Evolutionary conservation across 2,797 vertebrate species (phyloP).

Genomic region (Amphiprion clarkii): DNA sequence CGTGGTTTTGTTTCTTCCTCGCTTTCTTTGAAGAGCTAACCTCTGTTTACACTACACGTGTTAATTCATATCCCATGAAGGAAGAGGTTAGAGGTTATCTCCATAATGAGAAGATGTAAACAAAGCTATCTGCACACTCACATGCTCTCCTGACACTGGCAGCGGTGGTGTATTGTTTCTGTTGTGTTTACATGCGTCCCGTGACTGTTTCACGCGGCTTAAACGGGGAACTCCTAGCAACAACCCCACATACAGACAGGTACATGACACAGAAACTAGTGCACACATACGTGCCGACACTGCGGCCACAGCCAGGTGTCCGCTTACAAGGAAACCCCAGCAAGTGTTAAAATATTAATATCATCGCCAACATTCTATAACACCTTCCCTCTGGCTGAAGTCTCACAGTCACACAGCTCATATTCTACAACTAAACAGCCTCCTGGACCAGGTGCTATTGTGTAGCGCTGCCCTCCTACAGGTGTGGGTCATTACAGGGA

Average conservation of each 20-base stretch:
- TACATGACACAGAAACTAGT: slow-evolving; percentile 12
- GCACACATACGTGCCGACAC: neutral
- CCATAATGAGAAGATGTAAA: slow-evolving; percentile 50
- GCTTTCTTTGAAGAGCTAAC: slow-evolving; percentile 3
- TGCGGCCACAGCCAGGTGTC: slow-evolving; percentile 9
- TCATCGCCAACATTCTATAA: slow-evolving; percentile 8
- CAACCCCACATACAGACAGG: slow-evolving; percentile 20
- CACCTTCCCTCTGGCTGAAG: slow-evolving; percentile 5
- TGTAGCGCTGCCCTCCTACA: slow-evolving; percentile 1
- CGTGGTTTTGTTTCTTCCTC: neutral
- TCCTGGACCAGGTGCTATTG: neutral
- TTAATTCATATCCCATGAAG: slow-evolving; percentile 39
- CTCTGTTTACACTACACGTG: slow-evolving; percentile 44
- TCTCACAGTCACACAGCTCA: neutral
- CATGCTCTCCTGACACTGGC: slow-evolving; percentile 5
- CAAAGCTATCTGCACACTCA: slow-evolving; percentile 44
- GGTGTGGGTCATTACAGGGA: slow-evolving; percentile 14
- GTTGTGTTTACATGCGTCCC: slow-evolving; percentile 44
- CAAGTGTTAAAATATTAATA: slow-evolving; percentile 57
- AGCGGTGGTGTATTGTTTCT: slow-evolving; percentile 43
- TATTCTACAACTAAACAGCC: neutral
- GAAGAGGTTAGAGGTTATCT: slow-evolving; percentile 57
- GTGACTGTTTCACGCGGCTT: slow-evolving; percentile 20
- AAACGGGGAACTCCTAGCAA: slow-evolving; percentile 39
- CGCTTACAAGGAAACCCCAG: slow-evolving; percentile 57